Percentiles rank a stretch among this genome's conserved stretches.
Conservation (phyloP, 2,888 invertebrate genomes). For the Pilophorus perplexus region DNA sequence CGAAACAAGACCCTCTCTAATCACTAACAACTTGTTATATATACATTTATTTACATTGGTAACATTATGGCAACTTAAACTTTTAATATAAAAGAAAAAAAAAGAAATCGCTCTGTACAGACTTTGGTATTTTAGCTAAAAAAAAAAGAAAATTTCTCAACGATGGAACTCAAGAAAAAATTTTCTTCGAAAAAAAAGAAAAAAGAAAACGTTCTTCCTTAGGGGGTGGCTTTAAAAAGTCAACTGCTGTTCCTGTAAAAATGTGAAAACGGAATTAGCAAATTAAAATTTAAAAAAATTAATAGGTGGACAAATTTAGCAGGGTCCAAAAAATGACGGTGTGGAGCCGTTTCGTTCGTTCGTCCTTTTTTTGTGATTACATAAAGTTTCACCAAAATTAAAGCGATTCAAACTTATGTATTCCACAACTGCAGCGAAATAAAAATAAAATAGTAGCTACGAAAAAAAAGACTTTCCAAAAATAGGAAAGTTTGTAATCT, state of each 20-base stretch:
- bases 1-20: conserved; percentile 36
- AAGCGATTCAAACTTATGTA: conserved; percentile 7
- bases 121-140: conserved; percentile 34
- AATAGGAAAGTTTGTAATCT: not conserved
- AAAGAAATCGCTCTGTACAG: conserved; percentile 16
- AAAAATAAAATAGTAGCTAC: too few relatives aligned
- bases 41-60: conserved; percentile 37
- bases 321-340: not conserved
- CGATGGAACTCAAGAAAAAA: conserved; percentile 1
- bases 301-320: not conserved
- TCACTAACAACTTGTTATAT: conserved; percentile 26
- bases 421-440: conserved; percentile 16
- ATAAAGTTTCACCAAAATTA: conserved; percentile 9
- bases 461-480: too few relatives aligned
- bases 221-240: not conserved
- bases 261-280: conserved; percentile 8
- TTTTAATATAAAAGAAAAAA: too few relatives aligned
- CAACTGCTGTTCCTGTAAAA: conserved; percentile 24
- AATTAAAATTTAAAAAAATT: not conserved
- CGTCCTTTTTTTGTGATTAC: conserved; percentile 17
- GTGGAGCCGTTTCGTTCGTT: conserved; percentile 19
- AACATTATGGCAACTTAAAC: conserved; percentile 39
- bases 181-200: not conserved
- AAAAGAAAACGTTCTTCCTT: not conserved
- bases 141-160: conserved; percentile 15